Conservation (phyloP, 2,888 invertebrate species). For the Acrobasis repandana region DNA sequence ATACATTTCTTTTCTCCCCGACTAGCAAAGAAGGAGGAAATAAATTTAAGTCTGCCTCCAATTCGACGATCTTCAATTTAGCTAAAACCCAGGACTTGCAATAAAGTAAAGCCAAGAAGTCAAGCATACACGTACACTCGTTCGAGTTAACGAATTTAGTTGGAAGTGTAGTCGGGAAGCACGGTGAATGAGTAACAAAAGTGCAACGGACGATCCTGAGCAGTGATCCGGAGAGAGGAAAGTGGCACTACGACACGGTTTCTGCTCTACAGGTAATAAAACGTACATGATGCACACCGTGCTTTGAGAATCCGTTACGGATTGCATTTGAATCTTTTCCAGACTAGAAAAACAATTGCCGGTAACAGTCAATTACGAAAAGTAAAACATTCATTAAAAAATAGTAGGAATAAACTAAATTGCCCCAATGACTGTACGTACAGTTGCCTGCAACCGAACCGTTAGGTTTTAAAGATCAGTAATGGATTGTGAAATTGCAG, state of each 20-base stretch:
- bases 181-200: constrained; percentile 43
- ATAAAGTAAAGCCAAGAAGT: no score
- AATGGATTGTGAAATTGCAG: constrained; percentile 32
- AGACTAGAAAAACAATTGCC: not conserved
- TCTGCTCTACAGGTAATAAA: constrained; percentile 38
- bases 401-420: constrained; percentile 29
- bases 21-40: no score
- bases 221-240: constrained; percentile 56
- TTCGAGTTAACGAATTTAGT: constrained; percentile 2
- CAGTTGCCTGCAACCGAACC: constrained; percentile 34
- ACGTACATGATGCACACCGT: not conserved
- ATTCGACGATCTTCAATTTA: constrained; percentile 2
- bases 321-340: not conserved
- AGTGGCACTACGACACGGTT: constrained; percentile 53
- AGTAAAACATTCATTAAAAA: not conserved
- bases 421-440: constrained; percentile 36
- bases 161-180: constrained; percentile 37
- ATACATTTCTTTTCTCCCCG: no score
- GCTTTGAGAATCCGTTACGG: not conserved
- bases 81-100: not conserved
- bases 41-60: not conserved
- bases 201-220: constrained; percentile 53
- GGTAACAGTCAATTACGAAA: not conserved
- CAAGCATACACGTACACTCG: not conserved
- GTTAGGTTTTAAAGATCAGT: constrained; percentile 38